Percentiles rank a stretch among this genome's conserved stretches.
phyloP scores from a whole-genome alignment of 2,113 vertebrate genomes.

The Brachyistius frenatus region DNA sequence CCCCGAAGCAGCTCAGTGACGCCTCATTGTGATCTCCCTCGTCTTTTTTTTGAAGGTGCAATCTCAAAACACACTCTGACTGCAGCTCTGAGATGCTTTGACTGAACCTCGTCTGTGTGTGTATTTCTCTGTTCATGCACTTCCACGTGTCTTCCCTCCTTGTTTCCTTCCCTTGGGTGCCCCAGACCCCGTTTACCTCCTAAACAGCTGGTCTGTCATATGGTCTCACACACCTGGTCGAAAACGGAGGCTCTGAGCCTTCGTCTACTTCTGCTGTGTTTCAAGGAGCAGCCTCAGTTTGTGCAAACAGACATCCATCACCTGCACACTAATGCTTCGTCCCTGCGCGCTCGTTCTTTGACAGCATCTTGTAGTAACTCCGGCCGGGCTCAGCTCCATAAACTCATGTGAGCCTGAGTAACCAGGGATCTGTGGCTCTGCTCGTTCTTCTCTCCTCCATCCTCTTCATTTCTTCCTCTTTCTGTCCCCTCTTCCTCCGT shows the following conservation, averaged over 20 bases:
- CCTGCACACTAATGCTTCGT: constrained; percentile 30
- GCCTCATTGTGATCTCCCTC: constrained; percentile 8
- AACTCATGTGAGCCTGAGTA: constrained; percentile 61
- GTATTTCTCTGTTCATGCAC: constrained; percentile 9
- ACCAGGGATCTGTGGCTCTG: constrained; percentile 36
- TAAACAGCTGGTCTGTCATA: constrained; percentile 59
- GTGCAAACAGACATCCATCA: constrained; percentile 59
- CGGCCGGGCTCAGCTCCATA: constrained; percentile 52
- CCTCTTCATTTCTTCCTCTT: constrained; percentile 44
- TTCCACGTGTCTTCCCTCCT: constrained; percentile 19
- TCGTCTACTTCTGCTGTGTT: constrained; percentile 54
- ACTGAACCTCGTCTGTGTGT: not conserved
- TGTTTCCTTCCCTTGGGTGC: constrained; percentile 23
- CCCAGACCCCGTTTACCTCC: constrained; percentile 57
- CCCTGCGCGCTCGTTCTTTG: constrained; percentile 56
- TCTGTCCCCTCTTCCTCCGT: not conserved
- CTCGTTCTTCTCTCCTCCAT: constrained; percentile 58
- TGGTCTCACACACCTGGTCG: constrained; percentile 47
- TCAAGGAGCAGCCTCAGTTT: constrained; percentile 39
- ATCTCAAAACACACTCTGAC: constrained; percentile 5
- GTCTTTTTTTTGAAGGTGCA: not conserved
- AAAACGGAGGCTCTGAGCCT: constrained; percentile 9
- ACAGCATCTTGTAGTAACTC: constrained; percentile 64
- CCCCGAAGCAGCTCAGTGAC: constrained; percentile 37
- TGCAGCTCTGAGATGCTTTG: constrained; percentile 30